Evolutionary conservation across 1,140 invertebrate genomes (phyloP).

Genomic region (Dysdera silvatica): DNA sequence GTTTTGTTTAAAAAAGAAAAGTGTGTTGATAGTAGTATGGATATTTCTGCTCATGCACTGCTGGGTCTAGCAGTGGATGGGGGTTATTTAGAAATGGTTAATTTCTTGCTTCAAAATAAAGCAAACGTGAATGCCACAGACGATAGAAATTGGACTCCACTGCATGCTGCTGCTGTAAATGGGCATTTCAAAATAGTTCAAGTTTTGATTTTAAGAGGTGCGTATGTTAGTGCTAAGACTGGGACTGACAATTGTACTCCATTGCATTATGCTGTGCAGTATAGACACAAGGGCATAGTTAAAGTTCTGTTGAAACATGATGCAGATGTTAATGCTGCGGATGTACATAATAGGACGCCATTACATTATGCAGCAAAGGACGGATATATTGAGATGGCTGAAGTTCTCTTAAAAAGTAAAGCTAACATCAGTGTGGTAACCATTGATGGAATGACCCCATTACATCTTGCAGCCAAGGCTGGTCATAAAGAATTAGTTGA

Average conservation of each 20-base stretch:
- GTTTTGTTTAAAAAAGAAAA: not conserved
- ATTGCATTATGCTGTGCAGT: not conserved
- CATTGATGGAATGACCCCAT: not conserved
- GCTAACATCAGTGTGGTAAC: slow-evolving; percentile 70
- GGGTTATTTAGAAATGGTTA: not conserved
- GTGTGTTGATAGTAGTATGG: not conserved
- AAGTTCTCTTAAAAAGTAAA: slow-evolving; percentile 68
- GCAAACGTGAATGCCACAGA: not conserved
- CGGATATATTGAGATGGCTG: slow-evolving; percentile 88
- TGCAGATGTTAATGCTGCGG: not conserved
- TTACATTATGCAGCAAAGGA: slow-evolving; percentile 63
- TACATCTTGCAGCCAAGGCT: not conserved
- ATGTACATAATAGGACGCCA: not conserved
- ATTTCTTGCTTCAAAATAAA: not conserved
- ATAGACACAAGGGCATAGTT: not conserved
- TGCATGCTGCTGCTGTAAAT: not conserved
- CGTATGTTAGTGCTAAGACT: slow-evolving; percentile 63
- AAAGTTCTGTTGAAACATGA: slow-evolving; percentile 62
- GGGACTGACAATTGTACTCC: slow-evolving; percentile 49
- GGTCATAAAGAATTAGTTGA: not conserved
- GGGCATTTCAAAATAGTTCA: not conserved
- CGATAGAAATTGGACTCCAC: not conserved
- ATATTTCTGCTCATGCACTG: not conserved
- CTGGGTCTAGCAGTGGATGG: too few species aligned
- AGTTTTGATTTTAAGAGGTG: slow-evolving; percentile 16